Percentiles rank a stretch among this genome's conserved stretches.
Conservation (phyloP, 2,797 vertebrate species). For the Coreius guichenoti region DNA sequence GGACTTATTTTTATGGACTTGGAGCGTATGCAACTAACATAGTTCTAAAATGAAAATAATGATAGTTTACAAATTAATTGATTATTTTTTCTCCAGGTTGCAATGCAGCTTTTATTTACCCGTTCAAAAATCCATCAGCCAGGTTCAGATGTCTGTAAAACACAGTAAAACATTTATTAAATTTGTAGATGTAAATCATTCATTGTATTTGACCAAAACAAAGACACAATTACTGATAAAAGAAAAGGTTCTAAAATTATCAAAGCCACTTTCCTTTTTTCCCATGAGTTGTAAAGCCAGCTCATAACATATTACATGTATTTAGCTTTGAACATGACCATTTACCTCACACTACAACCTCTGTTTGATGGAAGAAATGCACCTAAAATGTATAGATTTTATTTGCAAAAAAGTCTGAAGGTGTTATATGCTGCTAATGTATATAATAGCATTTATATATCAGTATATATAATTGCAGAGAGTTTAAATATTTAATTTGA, state of each 20-base stretch:
- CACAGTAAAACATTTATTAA: neutral
- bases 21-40: neutral
- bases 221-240: neutral
- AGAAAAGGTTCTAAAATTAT: conserved; percentile 5
- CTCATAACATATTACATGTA: conserved; percentile 14
- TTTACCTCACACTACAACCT: conserved; percentile 65
- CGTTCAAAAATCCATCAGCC: neutral
- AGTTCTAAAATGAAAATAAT: neutral
- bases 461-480: neutral
- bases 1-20: neutral
- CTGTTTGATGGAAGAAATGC: conserved; percentile 71
- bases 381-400: conserved; percentile 60
- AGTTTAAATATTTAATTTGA: neutral
- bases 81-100: neutral
- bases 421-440: neutral
- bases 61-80: neutral
- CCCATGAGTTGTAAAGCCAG: neutral
- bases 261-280: neutral
- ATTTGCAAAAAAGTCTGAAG: conserved; percentile 64
- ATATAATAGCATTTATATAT: too few species aligned
- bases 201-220: neutral
- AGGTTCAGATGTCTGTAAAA: conserved; percentile 37
- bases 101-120: neutral
- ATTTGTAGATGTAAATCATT: neutral
- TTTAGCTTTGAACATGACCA: conserved; percentile 68